Evolutionary conservation across 2,797 vertebrate genomes (phyloP), one percentile per base, ranked within the genome.

Genomic region (Anguilla marmorata): DNA sequence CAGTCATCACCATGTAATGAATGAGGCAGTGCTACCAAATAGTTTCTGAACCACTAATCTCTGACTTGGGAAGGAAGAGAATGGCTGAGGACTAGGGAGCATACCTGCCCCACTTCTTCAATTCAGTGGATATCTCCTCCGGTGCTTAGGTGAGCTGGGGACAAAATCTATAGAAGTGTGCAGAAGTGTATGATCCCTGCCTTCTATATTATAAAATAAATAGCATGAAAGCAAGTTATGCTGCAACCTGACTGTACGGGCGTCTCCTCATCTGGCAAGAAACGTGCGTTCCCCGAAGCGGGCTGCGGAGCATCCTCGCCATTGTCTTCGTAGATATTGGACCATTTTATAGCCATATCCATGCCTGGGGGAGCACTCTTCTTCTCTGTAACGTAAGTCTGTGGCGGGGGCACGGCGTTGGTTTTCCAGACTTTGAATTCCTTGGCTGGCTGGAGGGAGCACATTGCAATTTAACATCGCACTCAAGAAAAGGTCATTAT

Each of bases 321-420:
- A 2, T 99, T 99, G 95, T 99, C 98, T 90, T 99, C 97, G 9
- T 99, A 99, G 79, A 99, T 97, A 83, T 96, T 98, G 88, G 98
- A 99, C 98, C 98, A 99, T 90, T 99, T 99, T 66, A 99, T 98
- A 41, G 98, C 98, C 98, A 99, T 98, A 92, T 99, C 98, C 91
- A 97, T 95, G 24, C 97, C 98, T 0, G 97, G 97, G 0, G 97
- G 97, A 0, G 97, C 95, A 1, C 96, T 96, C 92, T 97, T 96
- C 93, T 92, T 97, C 94, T 97, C 97, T 0, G 94, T 60, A 33
- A 92, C 54, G 85, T 99, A 98, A 66, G 93, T 96, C 89, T 98
- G 97, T 0, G 98, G 98, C 0, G 98, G 98, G 0, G 98, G 98
- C 0, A 98, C 98, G 0, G 96, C 98, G 19, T 96, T 98, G 3